These are phyloP conservation scores for Macropus fuliginosus DNA, from an alignment of 2,797 vertebrate species.

Conservation along the genomic window DNA sequence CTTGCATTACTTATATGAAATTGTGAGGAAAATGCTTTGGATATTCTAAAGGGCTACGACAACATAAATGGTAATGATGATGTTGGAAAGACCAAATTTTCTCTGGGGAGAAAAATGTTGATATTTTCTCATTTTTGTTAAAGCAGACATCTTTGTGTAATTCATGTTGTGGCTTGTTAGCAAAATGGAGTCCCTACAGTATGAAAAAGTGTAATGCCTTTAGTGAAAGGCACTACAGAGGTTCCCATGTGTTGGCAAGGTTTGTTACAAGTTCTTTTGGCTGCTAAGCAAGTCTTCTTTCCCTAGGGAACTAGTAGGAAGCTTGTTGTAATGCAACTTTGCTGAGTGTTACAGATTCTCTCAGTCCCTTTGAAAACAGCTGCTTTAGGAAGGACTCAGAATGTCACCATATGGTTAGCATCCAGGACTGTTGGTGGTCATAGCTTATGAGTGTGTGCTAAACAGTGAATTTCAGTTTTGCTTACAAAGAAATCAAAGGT, in stretches of 20 bases:
- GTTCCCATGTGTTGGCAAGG: background rate
- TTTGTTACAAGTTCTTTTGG: background rate
- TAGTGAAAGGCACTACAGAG: background rate
- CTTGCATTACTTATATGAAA: background rate
- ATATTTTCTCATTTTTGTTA: background rate
- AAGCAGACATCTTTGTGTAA: background rate
- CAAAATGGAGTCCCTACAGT: background rate
- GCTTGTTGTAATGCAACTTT: background rate
- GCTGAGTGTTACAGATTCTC: background rate
- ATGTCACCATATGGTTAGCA: background rate
- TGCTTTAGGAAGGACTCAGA: background rate
- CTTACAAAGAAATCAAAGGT: background rate
- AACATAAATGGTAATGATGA: background rate
- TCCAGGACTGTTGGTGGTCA: background rate
- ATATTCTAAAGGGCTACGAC: background rate
- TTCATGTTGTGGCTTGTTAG: background rate
- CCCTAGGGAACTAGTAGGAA: background rate
- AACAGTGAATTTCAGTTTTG: background rate
- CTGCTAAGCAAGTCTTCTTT: background rate
- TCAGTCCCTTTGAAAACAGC: background rate
- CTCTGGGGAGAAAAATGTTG: background rate
- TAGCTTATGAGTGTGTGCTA: background rate
- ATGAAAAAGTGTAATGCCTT: background rate
- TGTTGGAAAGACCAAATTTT: background rate
- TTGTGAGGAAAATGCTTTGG: background rate